Evolutionary conservation across 2,888 invertebrate species (phyloP).

Genomic region (Metellina segmentata): DNA sequence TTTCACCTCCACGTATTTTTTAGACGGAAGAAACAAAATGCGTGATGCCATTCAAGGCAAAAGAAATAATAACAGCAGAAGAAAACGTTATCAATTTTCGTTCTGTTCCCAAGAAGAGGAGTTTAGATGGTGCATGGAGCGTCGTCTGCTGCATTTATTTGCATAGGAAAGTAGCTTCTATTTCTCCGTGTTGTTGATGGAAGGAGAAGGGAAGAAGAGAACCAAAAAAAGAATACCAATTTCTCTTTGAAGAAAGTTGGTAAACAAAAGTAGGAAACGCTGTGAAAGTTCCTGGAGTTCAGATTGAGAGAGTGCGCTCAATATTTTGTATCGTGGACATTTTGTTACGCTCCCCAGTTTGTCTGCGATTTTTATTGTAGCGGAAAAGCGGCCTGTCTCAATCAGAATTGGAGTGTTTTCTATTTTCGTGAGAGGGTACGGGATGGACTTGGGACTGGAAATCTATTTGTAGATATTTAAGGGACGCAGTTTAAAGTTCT

Average conservation of each 20-base stretch:
- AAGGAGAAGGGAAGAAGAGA: slow-evolving; percentile 2
- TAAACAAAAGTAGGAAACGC: slow-evolving; percentile 71
- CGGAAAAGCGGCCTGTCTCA: slow-evolving; percentile 42
- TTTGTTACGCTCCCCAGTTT: slow-evolving; percentile 53
- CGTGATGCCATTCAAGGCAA: slow-evolving; percentile 52
- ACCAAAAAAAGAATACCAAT: slow-evolving; percentile 67
- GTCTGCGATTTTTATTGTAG: slow-evolving; percentile 49
- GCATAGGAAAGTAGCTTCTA: slow-evolving; percentile 73
- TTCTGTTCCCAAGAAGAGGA: slow-evolving; percentile 72
- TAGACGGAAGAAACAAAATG: slow-evolving; percentile 51
- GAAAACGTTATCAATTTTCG: slow-evolving; percentile 75
- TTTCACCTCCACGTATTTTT: slow-evolving; percentile 59
- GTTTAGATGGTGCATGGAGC: slow-evolving; percentile 74
- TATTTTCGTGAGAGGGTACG: slow-evolving; percentile 11
- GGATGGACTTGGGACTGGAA: not conserved
- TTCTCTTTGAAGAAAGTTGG: slow-evolving; percentile 74
- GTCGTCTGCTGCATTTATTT: slow-evolving; percentile 75
- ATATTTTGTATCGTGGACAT: slow-evolving; percentile 68
- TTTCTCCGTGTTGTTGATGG: slow-evolving; percentile 55
- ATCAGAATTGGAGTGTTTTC: slow-evolving; percentile 9
- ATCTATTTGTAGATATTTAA: slow-evolving; percentile 31
- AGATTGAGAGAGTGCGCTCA: slow-evolving; percentile 58
- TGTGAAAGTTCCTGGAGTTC: slow-evolving; percentile 54
- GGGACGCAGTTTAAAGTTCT: not conserved
- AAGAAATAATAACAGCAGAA: slow-evolving; percentile 50